These are phyloP conservation scores for Arge pagana DNA, from an alignment of 2,888 invertebrate species.

Conservation along the genomic window DNA sequence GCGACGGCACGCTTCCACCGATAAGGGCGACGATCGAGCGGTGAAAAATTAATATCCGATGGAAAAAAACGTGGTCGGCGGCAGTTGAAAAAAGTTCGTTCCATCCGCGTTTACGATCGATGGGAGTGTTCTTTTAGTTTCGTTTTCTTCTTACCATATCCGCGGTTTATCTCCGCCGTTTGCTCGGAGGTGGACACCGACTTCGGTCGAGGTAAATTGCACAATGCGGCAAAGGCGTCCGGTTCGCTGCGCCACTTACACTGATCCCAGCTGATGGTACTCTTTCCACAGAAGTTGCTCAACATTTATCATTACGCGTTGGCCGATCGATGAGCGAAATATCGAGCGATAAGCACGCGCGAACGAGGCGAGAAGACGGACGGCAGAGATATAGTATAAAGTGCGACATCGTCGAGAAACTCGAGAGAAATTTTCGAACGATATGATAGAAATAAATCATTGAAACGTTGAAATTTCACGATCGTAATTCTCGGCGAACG, in stretches of 20 bases:
- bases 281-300: slow-evolving; percentile 13
- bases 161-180: no score
- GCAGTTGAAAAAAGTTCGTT: no score
- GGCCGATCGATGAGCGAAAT: slow-evolving; percentile 10
- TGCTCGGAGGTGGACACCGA: no score
- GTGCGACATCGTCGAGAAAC: no score
- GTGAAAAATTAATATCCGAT: no score
- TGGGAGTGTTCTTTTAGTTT: no score
- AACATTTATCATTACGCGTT: slow-evolving; percentile 13
- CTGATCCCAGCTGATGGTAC: slow-evolving; percentile 13
- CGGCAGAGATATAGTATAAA: neutral
- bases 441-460: slow-evolving; percentile 18
- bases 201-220: neutral
- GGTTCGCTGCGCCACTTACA: slow-evolving; percentile 1
- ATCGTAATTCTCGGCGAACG: slow-evolving; percentile 6
- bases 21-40: no score
- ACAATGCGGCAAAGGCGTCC: slow-evolving; percentile 6
- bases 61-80: no score
- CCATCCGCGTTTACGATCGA: no score
- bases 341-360: slow-evolving; percentile 10
- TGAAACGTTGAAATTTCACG: slow-evolving; percentile 17
- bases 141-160: no score
- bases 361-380: slow-evolving; percentile 9
- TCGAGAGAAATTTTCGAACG: slow-evolving; percentile 17
- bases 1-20: no score